These are phyloP conservation scores for Macheiramphus alcinus DNA, from an alignment of 2,113 vertebrate genomes.

Conservation along the genomic window DNA sequence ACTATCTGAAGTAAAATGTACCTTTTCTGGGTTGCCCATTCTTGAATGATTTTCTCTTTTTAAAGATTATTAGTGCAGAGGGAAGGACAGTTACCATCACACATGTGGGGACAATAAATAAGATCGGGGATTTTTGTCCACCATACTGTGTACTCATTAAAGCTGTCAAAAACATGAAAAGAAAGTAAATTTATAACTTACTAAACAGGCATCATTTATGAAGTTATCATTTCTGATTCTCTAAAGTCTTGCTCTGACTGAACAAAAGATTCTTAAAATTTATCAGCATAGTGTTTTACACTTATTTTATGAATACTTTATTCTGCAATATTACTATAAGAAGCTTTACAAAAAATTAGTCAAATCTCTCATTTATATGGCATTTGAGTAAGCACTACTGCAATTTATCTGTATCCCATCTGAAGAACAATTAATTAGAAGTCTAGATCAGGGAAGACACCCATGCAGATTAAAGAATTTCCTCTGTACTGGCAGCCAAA, in stretches of 20 bases:
- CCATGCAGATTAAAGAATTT: not conserved
- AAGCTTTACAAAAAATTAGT: not conserved
- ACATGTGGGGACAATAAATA: not conserved
- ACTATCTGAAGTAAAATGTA: not conserved
- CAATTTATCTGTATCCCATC: not conserved
- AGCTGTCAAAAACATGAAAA: slow-evolving; percentile 44
- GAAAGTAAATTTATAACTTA: not conserved
- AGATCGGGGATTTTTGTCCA: not conserved
- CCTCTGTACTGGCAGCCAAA: not conserved
- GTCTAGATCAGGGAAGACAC: not conserved
- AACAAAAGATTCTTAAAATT: not conserved
- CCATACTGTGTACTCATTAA: not conserved
- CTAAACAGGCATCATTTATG: not conserved
- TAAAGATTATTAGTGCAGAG: not conserved
- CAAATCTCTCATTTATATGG: not conserved
- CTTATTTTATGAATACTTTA: not conserved
- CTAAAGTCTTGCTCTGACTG: not conserved
- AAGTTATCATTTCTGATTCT: not conserved
- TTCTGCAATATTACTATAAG: not conserved
- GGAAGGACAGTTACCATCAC: not conserved
- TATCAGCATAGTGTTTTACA: not conserved
- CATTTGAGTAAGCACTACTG: not conserved
- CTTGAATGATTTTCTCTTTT: slow-evolving; percentile 26
- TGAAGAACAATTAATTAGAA: not conserved
- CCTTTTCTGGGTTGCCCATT: slow-evolving; percentile 22